phyloP scores from a whole-genome alignment of 2,797 vertebrate species.

The Epinephelus awoara region DNA sequence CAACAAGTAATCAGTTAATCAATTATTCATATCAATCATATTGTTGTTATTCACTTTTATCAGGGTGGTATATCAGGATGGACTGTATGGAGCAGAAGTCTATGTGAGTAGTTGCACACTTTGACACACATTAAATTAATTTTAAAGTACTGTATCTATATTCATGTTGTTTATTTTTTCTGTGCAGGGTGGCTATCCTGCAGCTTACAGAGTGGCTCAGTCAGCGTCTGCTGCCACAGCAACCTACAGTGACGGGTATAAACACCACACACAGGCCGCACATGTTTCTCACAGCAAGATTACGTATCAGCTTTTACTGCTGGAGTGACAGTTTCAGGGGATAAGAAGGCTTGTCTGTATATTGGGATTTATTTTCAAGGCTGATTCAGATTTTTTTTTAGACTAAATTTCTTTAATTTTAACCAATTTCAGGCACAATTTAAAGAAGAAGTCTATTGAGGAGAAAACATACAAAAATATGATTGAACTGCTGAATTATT shows the following conservation, averaged over 20 bases:
- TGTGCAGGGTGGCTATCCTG: conserved; percentile 85
- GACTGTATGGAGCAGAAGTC: conserved; percentile 87
- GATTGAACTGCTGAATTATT: neutral
- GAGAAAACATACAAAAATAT: neutral
- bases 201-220: conserved; percentile 88
- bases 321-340: neutral
- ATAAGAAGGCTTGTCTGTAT: no score
- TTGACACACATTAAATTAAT: neutral
- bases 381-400: neutral
- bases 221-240: conserved; percentile 85
- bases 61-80: conserved; percentile 89
- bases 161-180: conserved; percentile 12
- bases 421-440: neutral
- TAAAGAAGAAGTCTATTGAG: neutral
- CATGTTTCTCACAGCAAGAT: neutral
- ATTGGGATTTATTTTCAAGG: neutral
- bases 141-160: neutral
- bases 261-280: neutral
- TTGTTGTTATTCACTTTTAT: conserved; percentile 9
- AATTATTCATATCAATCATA: neutral
- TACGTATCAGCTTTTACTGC: neutral
- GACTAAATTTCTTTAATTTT: neutral
- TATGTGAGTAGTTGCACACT: conserved; percentile 80
- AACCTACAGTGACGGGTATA: conserved; percentile 88
- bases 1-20: no score